Evolutionary conservation across 2,797 vertebrate species (phyloP), one percentile per base, ranked within the genome.

Genomic region (Oophaga sylvatica): DNA sequence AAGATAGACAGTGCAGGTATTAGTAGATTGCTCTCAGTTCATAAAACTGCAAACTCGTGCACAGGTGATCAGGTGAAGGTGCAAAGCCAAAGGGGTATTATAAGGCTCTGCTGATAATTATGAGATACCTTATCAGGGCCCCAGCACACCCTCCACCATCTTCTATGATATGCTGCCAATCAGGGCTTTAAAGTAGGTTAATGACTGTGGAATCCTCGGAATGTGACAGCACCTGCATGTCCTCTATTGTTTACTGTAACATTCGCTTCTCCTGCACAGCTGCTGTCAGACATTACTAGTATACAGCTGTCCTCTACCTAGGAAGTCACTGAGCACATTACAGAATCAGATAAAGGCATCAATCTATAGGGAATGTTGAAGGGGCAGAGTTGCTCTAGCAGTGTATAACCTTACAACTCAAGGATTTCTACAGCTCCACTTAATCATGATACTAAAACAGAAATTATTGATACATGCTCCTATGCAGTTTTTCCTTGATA

Each of bases 151-250:
- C 65, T 67, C 53, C 8, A 20, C 56, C 73, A 78, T 85, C 41
- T 48, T 71, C 80, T 86, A n/a, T 82, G 53, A 86, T 86, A 89
- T 35, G 71, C 71, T 82, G 84, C 83, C 78, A 89, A 78, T 85
- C 56, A 83, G 56, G 75, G n/a, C 75, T 78, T 71, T 87, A 80
- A 86, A 81, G 82, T 83, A 86, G 84, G 83, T 83, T 89, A 86
- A 83, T 89, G 80, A 83, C 71, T 70, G 53, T 17, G 78, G 84
- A 86, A 89, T 89, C 48, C 80, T 11, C 15, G 88, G 88, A 89
- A 89, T 89, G 88, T 86, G 79, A 48, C 84, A 86, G 83, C 88
- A 89, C 84, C 84, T 89, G 83, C 83, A 77, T 85, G 80, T 82
- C 13, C 62, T 77, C 60, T 68, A 78, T 82, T 82, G 87, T 76